Evolutionary conservation across 2,888 invertebrate genomes (phyloP), one percentile per base, ranked within the genome.

Genomic region (Camptogramma bilineatum): DNA sequence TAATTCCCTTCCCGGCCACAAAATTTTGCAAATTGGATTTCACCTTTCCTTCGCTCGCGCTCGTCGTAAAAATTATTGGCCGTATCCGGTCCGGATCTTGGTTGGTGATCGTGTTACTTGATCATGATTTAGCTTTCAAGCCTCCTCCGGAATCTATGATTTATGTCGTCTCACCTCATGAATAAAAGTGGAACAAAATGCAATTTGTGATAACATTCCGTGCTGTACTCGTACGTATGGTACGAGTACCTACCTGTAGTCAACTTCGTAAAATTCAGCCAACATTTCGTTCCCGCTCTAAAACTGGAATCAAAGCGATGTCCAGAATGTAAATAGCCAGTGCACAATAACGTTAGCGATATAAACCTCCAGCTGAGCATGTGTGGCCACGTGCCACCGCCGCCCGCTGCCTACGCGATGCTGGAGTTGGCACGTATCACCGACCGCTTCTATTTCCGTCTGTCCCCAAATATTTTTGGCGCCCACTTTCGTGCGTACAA

Each of bases 391-490:
- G 86, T 86, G 87, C 82, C 82, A 73, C 77, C 76, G 76, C 79
- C 82, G 82, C 78, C 80, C 77, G 73, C 76, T 78, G 80, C 80
- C 83, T 80, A 78, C 77, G 78, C 79, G 73, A 81, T 81, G 84
- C 83, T 83, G 82, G 76, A 87, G 84, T 91, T 92, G 92, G 92
- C 93, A 91, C 87, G 82, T 73, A 74, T 75, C 84, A 75, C 85
- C 84, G 85, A 79, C 74, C 85, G 80, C 71, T 77, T 87, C 91
- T 93, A 92, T 92, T 92, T 87, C 84, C 79, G 90, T 79, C 83
- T 84, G 88, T 86, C 89, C 86, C 87, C 87, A 88, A 87, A 90
- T 88, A 91, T 88, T 90, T 88, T 90, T 91, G 91, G 91, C 92
- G 91, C 78, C 81, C 82, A 86, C 85, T 86, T 84, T 80, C 78